phyloP scores from a whole-genome alignment of 2,888 invertebrate genomes.

The Onchidella celtica region DNA sequence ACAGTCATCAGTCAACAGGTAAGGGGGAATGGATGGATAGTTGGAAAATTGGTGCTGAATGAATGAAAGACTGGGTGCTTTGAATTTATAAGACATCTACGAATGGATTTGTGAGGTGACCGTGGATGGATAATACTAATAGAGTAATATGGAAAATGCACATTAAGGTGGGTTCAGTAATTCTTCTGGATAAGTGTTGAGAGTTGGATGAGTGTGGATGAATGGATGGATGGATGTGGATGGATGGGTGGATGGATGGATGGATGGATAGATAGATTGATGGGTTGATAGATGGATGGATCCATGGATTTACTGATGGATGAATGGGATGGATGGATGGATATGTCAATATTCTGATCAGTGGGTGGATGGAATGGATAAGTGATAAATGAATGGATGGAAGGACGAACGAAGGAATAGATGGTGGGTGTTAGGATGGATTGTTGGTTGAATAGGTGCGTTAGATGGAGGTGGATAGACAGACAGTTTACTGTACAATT shows the following conservation, averaged over 20 bases:
- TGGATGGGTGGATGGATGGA: not conserved
- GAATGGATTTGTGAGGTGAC: no score
- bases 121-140: no score
- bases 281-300: not conserved
- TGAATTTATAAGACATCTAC: no score
- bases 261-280: not conserved
- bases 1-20: constrained; percentile 39
- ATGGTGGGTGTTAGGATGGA: not conserved
- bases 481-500: constrained; percentile 29
- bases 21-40: not conserved
- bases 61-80: no score
- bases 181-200: no score
- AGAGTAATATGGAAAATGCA: no score
- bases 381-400: constrained; percentile 30
- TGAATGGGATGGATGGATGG: not conserved
- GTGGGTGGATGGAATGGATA: constrained; percentile 5
- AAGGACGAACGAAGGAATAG: constrained; percentile 35
- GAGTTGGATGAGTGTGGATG: no score
- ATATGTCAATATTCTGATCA: constrained; percentile 12
- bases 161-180: no score
- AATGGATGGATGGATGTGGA: no score
- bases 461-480: constrained; percentile 30
- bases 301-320: constrained; percentile 16
- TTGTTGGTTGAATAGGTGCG: not conserved
- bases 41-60: not conserved